A percentile compares a stretch with the other conserved stretches of the same genome.
phyloP scores from a whole-genome alignment of 2,113 vertebrate species.

The Psittacara wagleri region DNA sequence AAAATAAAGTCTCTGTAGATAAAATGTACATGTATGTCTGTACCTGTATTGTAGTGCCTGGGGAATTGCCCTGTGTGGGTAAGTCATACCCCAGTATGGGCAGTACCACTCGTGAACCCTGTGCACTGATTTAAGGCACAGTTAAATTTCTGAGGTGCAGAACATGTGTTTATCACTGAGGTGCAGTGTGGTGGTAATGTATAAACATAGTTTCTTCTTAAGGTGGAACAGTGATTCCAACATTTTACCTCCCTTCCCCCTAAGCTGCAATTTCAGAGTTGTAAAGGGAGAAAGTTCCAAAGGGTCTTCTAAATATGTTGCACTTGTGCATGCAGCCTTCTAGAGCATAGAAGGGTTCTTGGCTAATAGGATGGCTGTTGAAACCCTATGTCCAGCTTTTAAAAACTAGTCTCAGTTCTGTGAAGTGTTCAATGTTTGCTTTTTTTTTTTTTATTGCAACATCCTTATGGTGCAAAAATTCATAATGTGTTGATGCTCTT shows the following conservation, averaged over 20 bases:
- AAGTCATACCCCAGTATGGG: fast-evolving
- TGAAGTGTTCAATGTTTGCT: fast-evolving
- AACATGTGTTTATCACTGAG: neutral
- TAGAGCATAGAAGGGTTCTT: neutral
- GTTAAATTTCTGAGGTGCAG: neutral
- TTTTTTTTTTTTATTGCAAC: neutral
- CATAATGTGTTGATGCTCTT: neutral
- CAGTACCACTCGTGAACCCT: neutral
- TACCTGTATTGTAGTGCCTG: neutral
- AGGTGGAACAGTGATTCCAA: neutral
- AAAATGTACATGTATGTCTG: fast-evolving
- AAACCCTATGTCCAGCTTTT: neutral
- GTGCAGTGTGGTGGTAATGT: neutral
- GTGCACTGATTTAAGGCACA: neutral
- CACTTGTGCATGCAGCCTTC: neutral
- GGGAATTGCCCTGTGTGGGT: neutral
- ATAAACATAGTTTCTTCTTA: neutral
- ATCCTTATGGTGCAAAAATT: neutral
- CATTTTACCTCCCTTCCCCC: neutral
- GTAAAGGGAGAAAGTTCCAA: neutral
- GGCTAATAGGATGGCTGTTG: neutral
- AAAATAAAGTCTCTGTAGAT: neutral
- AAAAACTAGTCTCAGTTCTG: neutral
- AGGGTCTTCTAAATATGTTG: neutral
- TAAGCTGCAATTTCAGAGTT: fast-evolving